A percentile compares a stretch with the other conserved stretches of the same genome.
These are phyloP conservation scores for Lasioglossum zephyrum DNA, from an alignment of 2,888 invertebrate species.

Conservation along the genomic window DNA sequence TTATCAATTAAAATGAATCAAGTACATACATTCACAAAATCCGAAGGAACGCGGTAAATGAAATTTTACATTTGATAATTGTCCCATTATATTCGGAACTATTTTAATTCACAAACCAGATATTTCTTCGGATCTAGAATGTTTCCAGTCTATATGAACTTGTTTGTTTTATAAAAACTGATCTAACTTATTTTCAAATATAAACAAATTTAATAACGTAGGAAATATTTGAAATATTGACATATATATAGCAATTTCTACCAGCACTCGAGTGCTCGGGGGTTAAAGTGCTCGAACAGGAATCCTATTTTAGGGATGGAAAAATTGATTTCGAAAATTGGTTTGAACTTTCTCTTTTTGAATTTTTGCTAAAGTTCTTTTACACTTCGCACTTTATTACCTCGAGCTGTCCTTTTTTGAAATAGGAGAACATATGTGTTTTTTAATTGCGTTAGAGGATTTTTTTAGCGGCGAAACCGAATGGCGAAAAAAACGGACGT, in stretches of 20 bases:
- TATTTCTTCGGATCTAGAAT: background rate
- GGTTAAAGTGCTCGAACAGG: background rate
- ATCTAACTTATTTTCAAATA: background rate
- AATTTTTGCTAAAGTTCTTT: background rate
- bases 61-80: background rate
- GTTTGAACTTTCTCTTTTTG: background rate
- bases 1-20: background rate
- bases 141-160: too few relatives aligned
- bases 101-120: background rate
- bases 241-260: background rate
- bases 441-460: constrained; percentile 20
- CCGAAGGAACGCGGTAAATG: background rate
- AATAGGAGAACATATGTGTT: background rate
- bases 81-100: background rate
- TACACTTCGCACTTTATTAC: background rate
- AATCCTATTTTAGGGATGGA: background rate
- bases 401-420: background rate
- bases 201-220: background rate
- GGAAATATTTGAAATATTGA: background rate
- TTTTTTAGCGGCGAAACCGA: background rate
- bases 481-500: constrained; percentile 45
- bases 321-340: background rate
- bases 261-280: background rate
- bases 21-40: background rate
- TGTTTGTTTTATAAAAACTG: too few relatives aligned